Base-by-base conservation (phyloP, 2,113 vertebrate species). In the Regulus satrapa region DNA sequence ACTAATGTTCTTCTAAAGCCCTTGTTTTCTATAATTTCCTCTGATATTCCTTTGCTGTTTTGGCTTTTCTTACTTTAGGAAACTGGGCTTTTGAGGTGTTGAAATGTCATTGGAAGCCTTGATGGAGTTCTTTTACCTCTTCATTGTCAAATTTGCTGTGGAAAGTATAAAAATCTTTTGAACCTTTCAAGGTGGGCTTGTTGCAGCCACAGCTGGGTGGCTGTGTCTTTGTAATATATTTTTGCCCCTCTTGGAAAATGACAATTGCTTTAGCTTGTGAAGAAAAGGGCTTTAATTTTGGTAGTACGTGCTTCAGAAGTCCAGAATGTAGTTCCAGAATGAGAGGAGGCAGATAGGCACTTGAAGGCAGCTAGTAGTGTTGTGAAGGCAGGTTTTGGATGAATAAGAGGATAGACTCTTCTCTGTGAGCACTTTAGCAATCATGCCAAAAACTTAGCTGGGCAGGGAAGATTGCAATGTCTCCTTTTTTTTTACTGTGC, bases 181-280 rank as follows among this genome's bases (percentile, higher is more conserved):
- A 87, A 56, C 28, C 14, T 85, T 31, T 73, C 1, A 2, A 1
- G 0, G 0, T 19, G n/a, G 11, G 4, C 13, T 73, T 64, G 14
- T 54, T 55, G 38, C 28, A 84, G 43, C 36, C 59, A n/a, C 49
- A 87, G 59, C 46, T 81, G 64, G 20, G 18, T 72, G 68, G 26
- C 58, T 59, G 6, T 54, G 21, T 40, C 25, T 40, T 23, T 17
- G 32, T 40, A 55, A 24, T 43, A 0, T 4, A 3, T 14, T n/a
- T 63, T 45, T 31, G 3, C 19, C 25, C 1, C n/a, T 72, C 29
- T 72, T 80, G 49, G 34, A 55, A 83, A 72, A 55, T 20, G 15
- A 1, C 25, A 29, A 2, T 54, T 89, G 28, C n/a, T 85, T 62
- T 21, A 62, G 31, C 34, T 59, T 49, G 34, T 72, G 25, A 63